Percentiles rank a stretch among this genome's conserved stretches.
Evolutionary conservation across 2,113 vertebrate species (phyloP).

Genomic region (Coryphaenoides rupestris): DNA sequence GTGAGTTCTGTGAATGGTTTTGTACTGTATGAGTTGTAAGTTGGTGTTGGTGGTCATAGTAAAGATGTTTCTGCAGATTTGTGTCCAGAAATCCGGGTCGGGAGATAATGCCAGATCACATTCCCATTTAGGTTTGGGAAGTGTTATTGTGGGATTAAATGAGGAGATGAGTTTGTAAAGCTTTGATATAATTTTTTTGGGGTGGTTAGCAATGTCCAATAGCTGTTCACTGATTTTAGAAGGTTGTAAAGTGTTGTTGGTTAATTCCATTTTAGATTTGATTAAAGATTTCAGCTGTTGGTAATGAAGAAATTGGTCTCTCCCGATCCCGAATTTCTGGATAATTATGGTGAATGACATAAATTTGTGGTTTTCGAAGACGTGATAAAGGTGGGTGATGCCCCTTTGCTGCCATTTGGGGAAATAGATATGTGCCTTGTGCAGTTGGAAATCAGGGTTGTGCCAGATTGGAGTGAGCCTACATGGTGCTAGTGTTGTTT

Average conservation of each 20-base stretch:
- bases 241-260: neutral
- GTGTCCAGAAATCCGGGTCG: neutral
- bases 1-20: neutral
- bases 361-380: neutral
- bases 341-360: neutral
- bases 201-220: neutral
- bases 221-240: neutral
- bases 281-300: neutral
- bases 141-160: neutral
- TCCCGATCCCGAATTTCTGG: neutral
- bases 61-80: neutral
- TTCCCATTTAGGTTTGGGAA: neutral
- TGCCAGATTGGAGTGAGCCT: neutral
- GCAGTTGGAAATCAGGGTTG: neutral
- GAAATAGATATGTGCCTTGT: neutral
- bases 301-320: neutral
- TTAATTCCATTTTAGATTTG: neutral
- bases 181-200: neutral
- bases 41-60: neutral
- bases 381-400: neutral
- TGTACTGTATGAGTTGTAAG: neutral
- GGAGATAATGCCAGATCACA: neutral
- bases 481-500: neutral
- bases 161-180: neutral
- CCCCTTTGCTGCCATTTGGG: neutral